Percentiles rank a stretch among this genome's conserved stretches.
Conservation (phyloP, 2,797 vertebrate species). For the Chelon labrosus region DNA sequence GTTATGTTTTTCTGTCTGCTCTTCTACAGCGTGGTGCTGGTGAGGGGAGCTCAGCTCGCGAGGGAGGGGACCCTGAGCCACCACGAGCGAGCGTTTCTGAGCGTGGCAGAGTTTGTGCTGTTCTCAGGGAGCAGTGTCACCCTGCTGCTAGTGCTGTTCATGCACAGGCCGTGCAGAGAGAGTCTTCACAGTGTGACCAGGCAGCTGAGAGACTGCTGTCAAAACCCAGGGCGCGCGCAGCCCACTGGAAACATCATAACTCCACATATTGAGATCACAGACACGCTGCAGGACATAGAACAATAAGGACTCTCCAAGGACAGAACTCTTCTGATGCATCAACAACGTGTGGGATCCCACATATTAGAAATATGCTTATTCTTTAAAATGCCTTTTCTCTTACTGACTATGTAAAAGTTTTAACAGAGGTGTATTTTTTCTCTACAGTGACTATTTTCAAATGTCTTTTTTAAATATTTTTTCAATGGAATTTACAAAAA, state of each 20-base stretch:
- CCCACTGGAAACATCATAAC: conserved; percentile 77
- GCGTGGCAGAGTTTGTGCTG: conserved; percentile 83
- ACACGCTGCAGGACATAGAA: conserved; percentile 71
- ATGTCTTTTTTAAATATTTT: conserved; percentile 5
- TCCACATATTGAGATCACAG: conserved; percentile 77
- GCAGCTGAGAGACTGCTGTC: conserved; percentile 72
- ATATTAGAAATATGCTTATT: neutral
- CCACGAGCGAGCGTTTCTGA: conserved; percentile 72
- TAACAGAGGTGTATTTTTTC: conserved; percentile 12
- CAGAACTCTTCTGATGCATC: neutral
- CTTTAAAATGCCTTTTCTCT: conserved; percentile 4
- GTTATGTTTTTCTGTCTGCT: conserved; percentile 74
- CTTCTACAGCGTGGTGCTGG: conserved; percentile 79
- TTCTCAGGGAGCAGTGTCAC: conserved; percentile 83
- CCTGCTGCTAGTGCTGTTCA: conserved; percentile 73
- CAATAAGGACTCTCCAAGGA: conserved; percentile 26
- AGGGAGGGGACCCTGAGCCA: neutral
- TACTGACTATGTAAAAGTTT: conserved; percentile 15
- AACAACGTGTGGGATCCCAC: neutral
- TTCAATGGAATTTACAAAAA: neutral
- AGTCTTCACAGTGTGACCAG: conserved; percentile 54
- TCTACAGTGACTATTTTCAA: conserved; percentile 6
- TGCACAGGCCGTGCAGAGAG: conserved; percentile 79
- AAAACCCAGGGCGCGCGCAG: conserved; percentile 53
- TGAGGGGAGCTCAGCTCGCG: conserved; percentile 68